These are phyloP conservation scores for Sericinus montela DNA, from an alignment of 2,888 invertebrate species.

Conservation along the genomic window DNA sequence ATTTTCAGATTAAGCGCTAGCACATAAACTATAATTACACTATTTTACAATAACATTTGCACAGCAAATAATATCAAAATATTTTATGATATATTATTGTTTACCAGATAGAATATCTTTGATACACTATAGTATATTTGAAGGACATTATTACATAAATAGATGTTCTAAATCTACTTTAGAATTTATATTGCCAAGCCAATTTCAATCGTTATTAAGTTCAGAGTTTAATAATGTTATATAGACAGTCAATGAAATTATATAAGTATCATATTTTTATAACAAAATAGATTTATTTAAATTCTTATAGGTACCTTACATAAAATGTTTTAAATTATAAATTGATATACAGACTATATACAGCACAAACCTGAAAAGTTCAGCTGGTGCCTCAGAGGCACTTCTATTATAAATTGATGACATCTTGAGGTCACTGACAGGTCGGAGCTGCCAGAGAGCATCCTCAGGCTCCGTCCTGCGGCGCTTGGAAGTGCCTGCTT, in stretches of 20 bases:
- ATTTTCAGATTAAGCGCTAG: neutral
- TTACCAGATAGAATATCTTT: no score
- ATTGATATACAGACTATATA: constrained; percentile 8
- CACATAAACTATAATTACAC: neutral
- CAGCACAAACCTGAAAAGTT: constrained; percentile 83
- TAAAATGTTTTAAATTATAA: neutral
- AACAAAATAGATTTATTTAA: no score
- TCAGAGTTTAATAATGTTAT: no score
- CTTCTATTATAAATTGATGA: constrained; percentile 92
- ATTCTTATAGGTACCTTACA: no score
- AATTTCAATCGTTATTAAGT: no score
- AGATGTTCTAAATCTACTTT: no score
- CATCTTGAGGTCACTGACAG: constrained; percentile 92
- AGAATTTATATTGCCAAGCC: no score
- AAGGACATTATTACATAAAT: no score
- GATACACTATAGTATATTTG: no score
- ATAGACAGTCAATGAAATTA: no score
- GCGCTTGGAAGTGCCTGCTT: constrained; percentile 65
- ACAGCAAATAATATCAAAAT: neutral
- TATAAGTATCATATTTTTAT: no score
- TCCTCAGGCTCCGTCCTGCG: constrained; percentile 69
- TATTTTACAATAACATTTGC: neutral
- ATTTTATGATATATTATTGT: no score
- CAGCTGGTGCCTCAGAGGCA: constrained; percentile 90
- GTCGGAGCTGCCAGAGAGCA: constrained; percentile 87